These are phyloP conservation scores for Calyptommatus sinebrachiatus DNA, from an alignment of 2,113 vertebrate species.

Conservation along the genomic window DNA sequence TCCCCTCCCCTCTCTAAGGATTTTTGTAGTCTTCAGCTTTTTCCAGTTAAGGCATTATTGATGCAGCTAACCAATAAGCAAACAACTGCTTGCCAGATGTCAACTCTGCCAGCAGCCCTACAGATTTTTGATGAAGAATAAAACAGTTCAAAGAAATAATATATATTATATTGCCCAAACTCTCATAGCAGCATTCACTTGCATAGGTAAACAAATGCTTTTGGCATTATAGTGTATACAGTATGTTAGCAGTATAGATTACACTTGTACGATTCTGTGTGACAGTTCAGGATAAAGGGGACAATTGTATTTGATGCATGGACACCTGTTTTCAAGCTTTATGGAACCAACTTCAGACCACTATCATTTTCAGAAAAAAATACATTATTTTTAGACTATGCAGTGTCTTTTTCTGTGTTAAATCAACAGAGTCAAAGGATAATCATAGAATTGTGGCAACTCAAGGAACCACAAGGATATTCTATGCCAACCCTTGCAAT, in stretches of 20 bases:
- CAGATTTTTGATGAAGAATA: not conserved
- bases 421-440: too few species aligned
- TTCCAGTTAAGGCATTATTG: not conserved
- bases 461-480: too few species aligned
- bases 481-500: too few species aligned
- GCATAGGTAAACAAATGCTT: too few species aligned
- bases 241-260: too few species aligned
- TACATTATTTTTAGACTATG: too few species aligned
- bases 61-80: not conserved
- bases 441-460: too few species aligned
- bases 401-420: too few species aligned
- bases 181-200: too few species aligned
- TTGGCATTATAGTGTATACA: too few species aligned
- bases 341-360: not conserved
- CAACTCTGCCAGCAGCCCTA: not conserved
- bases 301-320: not conserved
- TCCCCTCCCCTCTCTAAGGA: not conserved
- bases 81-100: not conserved
- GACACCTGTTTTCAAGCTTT: not conserved
- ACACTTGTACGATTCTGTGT: too few species aligned
- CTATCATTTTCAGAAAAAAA: not conserved
- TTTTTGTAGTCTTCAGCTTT: not conserved
- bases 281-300: not conserved
- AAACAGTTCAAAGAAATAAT: not conserved
- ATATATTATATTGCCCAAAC: too few species aligned